Conservation (phyloP, 2,888 invertebrate genomes). For the Ceraclea dissimilis region DNA sequence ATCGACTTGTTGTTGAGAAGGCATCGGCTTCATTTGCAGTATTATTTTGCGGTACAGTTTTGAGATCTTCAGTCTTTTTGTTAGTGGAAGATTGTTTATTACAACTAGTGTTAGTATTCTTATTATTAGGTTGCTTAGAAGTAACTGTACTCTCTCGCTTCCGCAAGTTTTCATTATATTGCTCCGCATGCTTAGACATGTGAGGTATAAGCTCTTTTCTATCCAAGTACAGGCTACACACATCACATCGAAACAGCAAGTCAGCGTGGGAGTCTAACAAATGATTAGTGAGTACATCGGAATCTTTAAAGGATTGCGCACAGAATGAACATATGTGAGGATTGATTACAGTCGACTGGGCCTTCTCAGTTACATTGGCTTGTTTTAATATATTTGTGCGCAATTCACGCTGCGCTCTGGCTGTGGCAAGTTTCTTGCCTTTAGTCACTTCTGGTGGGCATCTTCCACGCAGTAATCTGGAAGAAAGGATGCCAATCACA, state of each 20-base stretch:
- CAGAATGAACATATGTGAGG: conserved; percentile 31
- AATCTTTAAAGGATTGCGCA: conserved; percentile 21
- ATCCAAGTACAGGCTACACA: conserved; percentile 37
- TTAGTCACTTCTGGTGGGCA: conserved; percentile 14
- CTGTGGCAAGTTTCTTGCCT: conserved; percentile 15
- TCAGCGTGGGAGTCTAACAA: conserved; percentile 33
- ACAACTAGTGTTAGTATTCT: background rate
- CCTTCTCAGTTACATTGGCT: background rate
- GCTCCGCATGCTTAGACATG: conserved; percentile 36
- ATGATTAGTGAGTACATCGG: conserved; percentile 30
- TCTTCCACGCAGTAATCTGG: conserved; percentile 23
- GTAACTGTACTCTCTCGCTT: background rate
- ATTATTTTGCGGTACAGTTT: background rate
- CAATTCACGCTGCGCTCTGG: background rate
- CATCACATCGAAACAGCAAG: conserved; percentile 38
- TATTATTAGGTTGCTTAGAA: background rate
- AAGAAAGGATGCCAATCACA: conserved; percentile 25
- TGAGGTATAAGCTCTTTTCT: conserved; percentile 35
- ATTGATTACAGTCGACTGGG: background rate
- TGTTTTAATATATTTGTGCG: conserved; percentile 3
- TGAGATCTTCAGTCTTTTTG: background rate
- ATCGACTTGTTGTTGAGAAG: conserved; percentile 28
- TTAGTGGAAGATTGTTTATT: background rate
- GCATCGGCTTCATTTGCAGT: conserved; percentile 12
- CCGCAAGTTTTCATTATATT: conserved; percentile 18